These are phyloP conservation scores for Rhagonycha lutea DNA, from an alignment of 2,888 invertebrate species.

Conservation along the genomic window DNA sequence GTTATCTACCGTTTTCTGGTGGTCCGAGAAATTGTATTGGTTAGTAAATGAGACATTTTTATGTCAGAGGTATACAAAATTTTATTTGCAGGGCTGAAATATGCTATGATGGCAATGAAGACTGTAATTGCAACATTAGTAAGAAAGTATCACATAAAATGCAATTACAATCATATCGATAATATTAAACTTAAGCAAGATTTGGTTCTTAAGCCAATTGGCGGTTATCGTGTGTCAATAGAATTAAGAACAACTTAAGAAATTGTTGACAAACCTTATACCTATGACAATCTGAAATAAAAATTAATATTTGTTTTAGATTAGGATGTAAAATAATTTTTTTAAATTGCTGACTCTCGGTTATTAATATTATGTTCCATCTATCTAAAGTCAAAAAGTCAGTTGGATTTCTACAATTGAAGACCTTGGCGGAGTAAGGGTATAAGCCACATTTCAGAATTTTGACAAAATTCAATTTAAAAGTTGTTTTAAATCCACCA, in stretches of 20 bases:
- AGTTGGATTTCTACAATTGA: no score
- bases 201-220: background rate
- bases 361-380: no score
- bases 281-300: no score
- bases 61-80: background rate
- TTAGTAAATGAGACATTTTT: background rate
- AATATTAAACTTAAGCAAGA: background rate
- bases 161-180: background rate
- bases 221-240: background rate
- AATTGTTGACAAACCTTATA: no score
- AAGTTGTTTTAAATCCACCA: no score
- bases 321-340: no score
- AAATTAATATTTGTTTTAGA: no score
- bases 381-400: no score
- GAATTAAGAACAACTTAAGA: background rate
- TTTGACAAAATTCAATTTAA: no score
- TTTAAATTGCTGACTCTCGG: no score
- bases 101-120: slow-evolving; percentile 8
- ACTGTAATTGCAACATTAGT: background rate
- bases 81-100: background rate
- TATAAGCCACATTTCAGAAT: no score
- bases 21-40: background rate
- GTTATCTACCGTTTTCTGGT: background rate
- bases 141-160: background rate
- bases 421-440: no score